Conservation (phyloP, 2,113 vertebrate species). For the Vanacampus margaritifer region DNA sequence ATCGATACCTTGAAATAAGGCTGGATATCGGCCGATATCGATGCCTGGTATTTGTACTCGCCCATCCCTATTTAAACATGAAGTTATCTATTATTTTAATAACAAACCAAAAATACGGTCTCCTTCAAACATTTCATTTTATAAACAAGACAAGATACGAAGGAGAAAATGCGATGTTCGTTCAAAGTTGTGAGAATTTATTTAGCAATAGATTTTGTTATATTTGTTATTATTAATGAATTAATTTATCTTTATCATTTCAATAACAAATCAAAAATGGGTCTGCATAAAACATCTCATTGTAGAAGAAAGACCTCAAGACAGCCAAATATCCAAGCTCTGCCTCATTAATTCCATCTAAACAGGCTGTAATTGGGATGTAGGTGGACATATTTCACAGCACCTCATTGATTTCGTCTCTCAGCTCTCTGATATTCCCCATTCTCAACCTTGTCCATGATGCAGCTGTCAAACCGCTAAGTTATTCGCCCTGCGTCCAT, state of each 20-base stretch:
- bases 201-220: background rate
- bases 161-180: too few relatives aligned
- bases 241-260: background rate
- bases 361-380: conserved; percentile 95
- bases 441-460: conserved; percentile 86
- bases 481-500: conserved; percentile 82
- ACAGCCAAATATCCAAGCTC: conserved; percentile 63
- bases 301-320: conserved; percentile 10
- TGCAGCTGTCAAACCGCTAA: conserved; percentile 90
- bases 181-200: too few relatives aligned
- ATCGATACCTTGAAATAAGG: too few relatives aligned
- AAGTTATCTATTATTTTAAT: too few relatives aligned
- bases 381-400: conserved; percentile 89
- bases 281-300: background rate
- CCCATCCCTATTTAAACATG: too few relatives aligned
- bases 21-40: too few relatives aligned
- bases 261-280: background rate
- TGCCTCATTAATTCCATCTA: conserved; percentile 74
- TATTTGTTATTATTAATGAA: too few relatives aligned
- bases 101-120: too few relatives aligned
- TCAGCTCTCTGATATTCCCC: conserved; percentile 83
- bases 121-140: too few relatives aligned
- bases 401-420: conserved; percentile 88
- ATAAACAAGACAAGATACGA: too few relatives aligned
- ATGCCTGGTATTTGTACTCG: too few relatives aligned